phyloP scores from a whole-genome alignment of 1,140 invertebrate genomes.

The Drosophila pseudoobscura region DNA sequence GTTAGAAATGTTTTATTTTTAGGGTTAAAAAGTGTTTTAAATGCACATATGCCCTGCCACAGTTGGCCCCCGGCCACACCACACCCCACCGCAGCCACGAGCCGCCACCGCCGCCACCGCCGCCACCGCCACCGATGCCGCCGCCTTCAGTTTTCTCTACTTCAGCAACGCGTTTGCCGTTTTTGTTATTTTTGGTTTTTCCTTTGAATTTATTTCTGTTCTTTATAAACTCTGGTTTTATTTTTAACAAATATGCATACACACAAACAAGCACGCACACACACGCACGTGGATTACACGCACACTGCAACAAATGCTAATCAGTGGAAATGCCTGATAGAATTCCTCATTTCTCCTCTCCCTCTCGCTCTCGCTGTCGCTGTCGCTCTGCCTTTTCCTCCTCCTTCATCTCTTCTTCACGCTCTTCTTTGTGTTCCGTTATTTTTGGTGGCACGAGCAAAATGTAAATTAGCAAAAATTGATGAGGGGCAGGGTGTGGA shows the following conservation, averaged over 20 bases:
- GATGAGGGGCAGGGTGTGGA: constrained; percentile 2
- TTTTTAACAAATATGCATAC: constrained; percentile 58
- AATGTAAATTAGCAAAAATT: constrained; percentile 64
- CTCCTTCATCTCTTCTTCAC: constrained; percentile 27
- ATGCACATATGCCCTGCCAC: constrained; percentile 33
- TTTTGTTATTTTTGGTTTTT: constrained; percentile 78
- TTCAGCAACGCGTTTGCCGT: constrained; percentile 48
- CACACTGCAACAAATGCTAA: constrained; percentile 42
- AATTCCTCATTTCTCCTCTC: constrained; percentile 18
- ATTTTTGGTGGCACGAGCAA: constrained; percentile 66
- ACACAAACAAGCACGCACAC: constrained; percentile 2
- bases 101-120: constrained; percentile 2
- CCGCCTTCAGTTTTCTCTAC: constrained; percentile 39
- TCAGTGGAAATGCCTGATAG: constrained; percentile 56
- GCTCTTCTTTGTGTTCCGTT: constrained; percentile 17
- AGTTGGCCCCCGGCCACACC: constrained; percentile 17
- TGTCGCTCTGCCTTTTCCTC: constrained; percentile 1
- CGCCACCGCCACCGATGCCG: background rate
- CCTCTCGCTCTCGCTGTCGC: background rate
- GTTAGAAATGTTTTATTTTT: constrained; percentile 44
- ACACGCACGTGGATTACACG: constrained; percentile 25
- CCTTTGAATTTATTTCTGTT: constrained; percentile 79
- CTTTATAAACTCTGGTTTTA: constrained; percentile 78
- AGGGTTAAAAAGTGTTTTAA: constrained; percentile 32
- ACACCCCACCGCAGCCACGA: constrained; percentile 2